These are phyloP conservation scores for Mycetomoellerius zeteki DNA, from an alignment of 1,140 invertebrate species.

Conservation along the genomic window DNA sequence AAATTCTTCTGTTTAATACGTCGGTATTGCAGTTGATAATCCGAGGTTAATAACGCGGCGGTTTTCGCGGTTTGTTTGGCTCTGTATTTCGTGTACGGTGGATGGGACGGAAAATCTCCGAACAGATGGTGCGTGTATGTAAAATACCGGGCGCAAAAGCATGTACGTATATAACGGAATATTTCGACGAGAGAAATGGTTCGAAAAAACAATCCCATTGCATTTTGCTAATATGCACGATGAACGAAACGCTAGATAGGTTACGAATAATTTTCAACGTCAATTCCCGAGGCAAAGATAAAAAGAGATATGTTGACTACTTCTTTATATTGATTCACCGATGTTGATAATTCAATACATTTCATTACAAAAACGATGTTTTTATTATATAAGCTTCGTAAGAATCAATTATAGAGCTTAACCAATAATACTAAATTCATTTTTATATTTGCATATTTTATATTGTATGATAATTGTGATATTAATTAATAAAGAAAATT, in stretches of 20 bases:
- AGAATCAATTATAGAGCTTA: constrained; percentile 33
- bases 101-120: constrained; percentile 37
- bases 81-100: constrained; percentile 24
- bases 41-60: constrained; percentile 68
- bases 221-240: constrained; percentile 24
- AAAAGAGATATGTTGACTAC: too few relatives aligned
- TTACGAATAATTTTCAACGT: constrained; percentile 28
- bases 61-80: constrained; percentile 66
- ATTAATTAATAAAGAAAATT: constrained; percentile 22
- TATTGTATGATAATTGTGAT: background rate
- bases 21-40: constrained; percentile 62
- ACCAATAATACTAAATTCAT: constrained; percentile 9
- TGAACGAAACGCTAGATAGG: background rate
- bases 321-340: background rate
- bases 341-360: background rate
- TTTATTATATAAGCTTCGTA: background rate
- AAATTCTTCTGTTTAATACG: constrained; percentile 34
- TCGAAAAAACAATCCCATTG: background rate
- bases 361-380: background rate
- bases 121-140: constrained; percentile 58
- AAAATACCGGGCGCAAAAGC: constrained; percentile 36
- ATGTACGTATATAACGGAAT: constrained; percentile 31
- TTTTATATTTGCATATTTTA: constrained; percentile 21
- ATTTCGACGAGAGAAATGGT: constrained; percentile 43
- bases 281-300: background rate